These are phyloP conservation scores for Hormiphora californensis DNA, from an alignment of 37 sponge, comb jelly and placozoan species.

Conservation along the genomic window DNA sequence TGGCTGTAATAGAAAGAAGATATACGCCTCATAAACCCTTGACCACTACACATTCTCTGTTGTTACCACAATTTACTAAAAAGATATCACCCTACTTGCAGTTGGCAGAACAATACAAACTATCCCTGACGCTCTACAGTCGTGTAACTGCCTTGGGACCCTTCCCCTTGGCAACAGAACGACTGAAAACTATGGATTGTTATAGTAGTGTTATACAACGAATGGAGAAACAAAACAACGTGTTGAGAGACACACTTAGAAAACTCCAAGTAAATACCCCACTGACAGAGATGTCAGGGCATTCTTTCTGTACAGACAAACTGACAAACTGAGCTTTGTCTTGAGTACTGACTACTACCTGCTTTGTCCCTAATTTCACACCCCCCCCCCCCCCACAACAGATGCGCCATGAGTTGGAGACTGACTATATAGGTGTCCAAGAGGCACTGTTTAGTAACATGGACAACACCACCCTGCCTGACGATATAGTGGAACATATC, in stretches of 20 bases:
- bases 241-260: neutral
- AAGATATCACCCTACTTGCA: too few relatives aligned
- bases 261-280: too few relatives aligned
- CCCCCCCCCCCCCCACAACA: too few relatives aligned
- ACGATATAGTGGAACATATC: neutral
- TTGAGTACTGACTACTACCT: too few relatives aligned
- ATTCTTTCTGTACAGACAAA: too few relatives aligned
- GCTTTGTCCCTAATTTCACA: too few relatives aligned
- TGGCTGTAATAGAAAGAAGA: too few relatives aligned
- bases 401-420: neutral
- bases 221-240: conserved; percentile 52
- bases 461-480: neutral
- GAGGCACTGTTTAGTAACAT: conserved; percentile 12
- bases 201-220: conserved; percentile 13
- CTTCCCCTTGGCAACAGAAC: neutral
- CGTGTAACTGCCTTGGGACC: neutral
- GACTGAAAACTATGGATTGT: conserved; percentile 11
- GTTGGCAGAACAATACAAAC: conserved; percentile 43
- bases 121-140: conserved; percentile 22
- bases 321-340: too few relatives aligned
- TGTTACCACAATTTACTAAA: too few relatives aligned
- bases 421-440: conserved; percentile 8
- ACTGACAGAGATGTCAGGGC: too few relatives aligned
- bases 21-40: too few relatives aligned
- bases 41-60: too few relatives aligned